A percentile compares a stretch with the other conserved stretches of the same genome.
Conservation (phyloP, 2,888 invertebrate genomes). For the Synanthedon vespiformis region DNA sequence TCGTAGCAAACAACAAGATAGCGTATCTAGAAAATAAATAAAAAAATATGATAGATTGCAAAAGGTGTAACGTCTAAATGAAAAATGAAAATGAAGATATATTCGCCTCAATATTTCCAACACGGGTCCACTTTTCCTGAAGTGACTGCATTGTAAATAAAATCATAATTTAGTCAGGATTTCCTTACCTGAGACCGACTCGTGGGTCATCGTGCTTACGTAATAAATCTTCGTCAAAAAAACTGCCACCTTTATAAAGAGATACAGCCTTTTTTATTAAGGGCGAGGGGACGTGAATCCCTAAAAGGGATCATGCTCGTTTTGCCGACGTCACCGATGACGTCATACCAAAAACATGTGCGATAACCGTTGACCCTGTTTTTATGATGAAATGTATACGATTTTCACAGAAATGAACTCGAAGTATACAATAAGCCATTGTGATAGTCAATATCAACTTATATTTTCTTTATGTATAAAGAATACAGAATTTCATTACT, state of each 20-base stretch:
- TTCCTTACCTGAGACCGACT: slow-evolving; percentile 4
- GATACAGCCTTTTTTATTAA: slow-evolving; percentile 28
- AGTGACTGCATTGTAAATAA: neutral
- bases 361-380: slow-evolving; percentile 1
- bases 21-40: neutral
- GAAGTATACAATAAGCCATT: neutral
- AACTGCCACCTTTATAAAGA: slow-evolving; percentile 39
- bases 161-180: neutral
- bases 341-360: slow-evolving; percentile 2
- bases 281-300: slow-evolving; percentile 2
- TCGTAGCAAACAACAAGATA: neutral
- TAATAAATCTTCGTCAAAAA: slow-evolving; percentile 40
- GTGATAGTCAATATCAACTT: too few relatives aligned
- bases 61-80: too few relatives aligned
- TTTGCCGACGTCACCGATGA: slow-evolving; percentile 1
- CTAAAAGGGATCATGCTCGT: slow-evolving; percentile 1
- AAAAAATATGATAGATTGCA: neutral
- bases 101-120: neutral
- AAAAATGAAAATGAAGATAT: neutral
- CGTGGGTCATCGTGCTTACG: slow-evolving; percentile 17
- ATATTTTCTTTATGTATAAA: too few relatives aligned
- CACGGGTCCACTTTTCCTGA: slow-evolving; percentile 3
- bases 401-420: neutral
- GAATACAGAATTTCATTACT: too few relatives aligned
- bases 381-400: neutral